These are phyloP conservation scores for Unio delphinus DNA, from an alignment of 2,888 invertebrate species.

Conservation along the genomic window DNA sequence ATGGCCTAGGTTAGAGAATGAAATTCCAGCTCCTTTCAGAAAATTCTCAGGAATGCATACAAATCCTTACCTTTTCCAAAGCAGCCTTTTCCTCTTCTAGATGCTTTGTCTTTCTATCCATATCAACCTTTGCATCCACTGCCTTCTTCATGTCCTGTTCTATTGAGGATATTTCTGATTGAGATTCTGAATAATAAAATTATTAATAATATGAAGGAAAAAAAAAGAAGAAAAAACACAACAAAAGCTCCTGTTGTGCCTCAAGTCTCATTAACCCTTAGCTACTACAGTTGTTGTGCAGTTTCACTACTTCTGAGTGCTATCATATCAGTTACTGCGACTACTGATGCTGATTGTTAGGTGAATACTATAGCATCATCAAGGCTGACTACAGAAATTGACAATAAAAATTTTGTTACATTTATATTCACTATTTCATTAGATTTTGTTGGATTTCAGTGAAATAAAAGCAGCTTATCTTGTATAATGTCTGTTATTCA, in stretches of 20 bases:
- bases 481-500: no score
- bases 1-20: neutral
- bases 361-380: no score
- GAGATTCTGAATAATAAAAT: constrained; percentile 49
- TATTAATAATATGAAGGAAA: neutral
- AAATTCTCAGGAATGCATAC: constrained; percentile 5
- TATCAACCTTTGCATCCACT: constrained; percentile 47
- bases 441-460: no score
- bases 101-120: constrained; percentile 51
- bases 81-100: constrained; percentile 58
- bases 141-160: constrained; percentile 68
- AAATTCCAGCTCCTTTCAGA: neutral
- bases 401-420: no score
- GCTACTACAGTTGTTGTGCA: no score
- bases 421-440: no score
- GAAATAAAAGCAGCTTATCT: no score
- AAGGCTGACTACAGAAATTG: no score
- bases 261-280: neutral
- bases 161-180: constrained; percentile 57
- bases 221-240: neutral
- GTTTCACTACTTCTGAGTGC: no score
- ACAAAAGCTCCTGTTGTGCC: neutral
- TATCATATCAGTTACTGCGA: no score
- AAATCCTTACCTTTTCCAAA: constrained; percentile 48
- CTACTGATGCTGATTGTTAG: no score